phyloP scores from a whole-genome alignment of 2,797 vertebrate genomes.

The Chromis chromis region DNA sequence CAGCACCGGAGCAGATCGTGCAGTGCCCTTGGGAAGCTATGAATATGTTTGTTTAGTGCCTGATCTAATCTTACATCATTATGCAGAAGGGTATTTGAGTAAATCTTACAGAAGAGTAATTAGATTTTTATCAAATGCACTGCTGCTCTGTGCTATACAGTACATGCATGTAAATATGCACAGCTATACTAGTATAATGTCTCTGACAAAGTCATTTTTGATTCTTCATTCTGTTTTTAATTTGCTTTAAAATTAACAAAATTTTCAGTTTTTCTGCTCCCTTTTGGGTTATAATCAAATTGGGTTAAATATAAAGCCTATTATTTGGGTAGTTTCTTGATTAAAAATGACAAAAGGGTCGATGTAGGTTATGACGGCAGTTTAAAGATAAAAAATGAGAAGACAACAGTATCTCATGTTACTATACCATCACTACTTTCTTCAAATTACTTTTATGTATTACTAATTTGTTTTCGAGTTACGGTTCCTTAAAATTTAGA shows the following conservation, averaged over 20 bases:
- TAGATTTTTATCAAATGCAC: constrained; percentile 63
- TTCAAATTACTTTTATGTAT: neutral
- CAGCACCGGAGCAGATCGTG: constrained; percentile 52
- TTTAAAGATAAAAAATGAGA: neutral
- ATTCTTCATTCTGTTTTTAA: constrained; percentile 19
- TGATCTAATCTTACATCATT: constrained; percentile 77
- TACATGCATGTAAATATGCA: constrained; percentile 25
- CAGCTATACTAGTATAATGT: constrained; percentile 22
- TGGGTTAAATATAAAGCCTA: neutral
- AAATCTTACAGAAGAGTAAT: constrained; percentile 66
- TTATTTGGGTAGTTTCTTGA: neutral
- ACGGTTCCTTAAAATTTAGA: no score
- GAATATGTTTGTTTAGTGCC: constrained; percentile 72
- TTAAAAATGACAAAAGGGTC: neutral
- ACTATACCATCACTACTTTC: neutral
- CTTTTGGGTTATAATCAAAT: no score
- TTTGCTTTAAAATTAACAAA: constrained; percentile 8
- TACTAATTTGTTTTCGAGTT: neutral
- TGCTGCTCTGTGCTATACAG: constrained; percentile 23
- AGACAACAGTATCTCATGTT: neutral
- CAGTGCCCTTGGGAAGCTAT: constrained; percentile 63
- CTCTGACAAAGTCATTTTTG: constrained; percentile 14
- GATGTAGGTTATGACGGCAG: neutral
- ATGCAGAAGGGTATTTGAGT: constrained; percentile 61
- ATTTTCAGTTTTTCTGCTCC: neutral